These are phyloP conservation scores for Halictus ligatus DNA, from an alignment of 2,888 invertebrate genomes.

Conservation along the genomic window DNA sequence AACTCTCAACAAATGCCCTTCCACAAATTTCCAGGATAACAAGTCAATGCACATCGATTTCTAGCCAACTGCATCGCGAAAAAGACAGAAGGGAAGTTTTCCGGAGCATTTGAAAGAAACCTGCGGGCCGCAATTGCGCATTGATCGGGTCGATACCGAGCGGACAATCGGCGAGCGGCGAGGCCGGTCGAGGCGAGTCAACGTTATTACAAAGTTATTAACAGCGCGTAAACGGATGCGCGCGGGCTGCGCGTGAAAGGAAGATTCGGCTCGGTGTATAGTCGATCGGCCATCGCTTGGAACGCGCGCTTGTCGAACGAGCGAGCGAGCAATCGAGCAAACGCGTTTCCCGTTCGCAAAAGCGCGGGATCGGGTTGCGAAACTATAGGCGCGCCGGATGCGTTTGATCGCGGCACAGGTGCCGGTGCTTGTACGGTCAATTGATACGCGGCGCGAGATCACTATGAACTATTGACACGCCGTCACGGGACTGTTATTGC, in stretches of 20 bases:
- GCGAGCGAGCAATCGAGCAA: slow-evolving; percentile 14
- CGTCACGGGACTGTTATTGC: slow-evolving; percentile 63
- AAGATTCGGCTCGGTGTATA: slow-evolving; percentile 59
- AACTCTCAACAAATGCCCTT: too few relatives aligned
- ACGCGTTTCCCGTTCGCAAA: slow-evolving; percentile 44
- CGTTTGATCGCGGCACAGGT: slow-evolving; percentile 43
- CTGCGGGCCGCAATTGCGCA: not conserved
- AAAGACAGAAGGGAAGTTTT: too few relatives aligned
- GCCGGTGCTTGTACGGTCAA: slow-evolving; percentile 52
- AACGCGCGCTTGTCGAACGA: slow-evolving; percentile 12
- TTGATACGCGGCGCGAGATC: slow-evolving; percentile 49
- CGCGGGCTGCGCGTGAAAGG: slow-evolving; percentile 57
- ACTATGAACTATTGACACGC: slow-evolving; percentile 73
- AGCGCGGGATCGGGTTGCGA: slow-evolving; percentile 39
- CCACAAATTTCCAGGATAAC: too few relatives aligned
- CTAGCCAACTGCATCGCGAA: too few relatives aligned
- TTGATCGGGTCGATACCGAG: not conserved
- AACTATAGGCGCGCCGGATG: slow-evolving; percentile 65
- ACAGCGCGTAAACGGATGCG: slow-evolving; percentile 41
- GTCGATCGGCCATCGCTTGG: slow-evolving; percentile 51
- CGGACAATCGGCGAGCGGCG: not conserved
- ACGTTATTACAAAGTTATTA: slow-evolving; percentile 65
- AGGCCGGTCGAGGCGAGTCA: slow-evolving; percentile 14
- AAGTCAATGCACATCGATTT: too few relatives aligned
- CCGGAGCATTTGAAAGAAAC: not conserved